Evolutionary conservation across 2,888 invertebrate species (phyloP), one percentile per base, ranked within the genome.

Genomic region (Dryobota labecula): DNA sequence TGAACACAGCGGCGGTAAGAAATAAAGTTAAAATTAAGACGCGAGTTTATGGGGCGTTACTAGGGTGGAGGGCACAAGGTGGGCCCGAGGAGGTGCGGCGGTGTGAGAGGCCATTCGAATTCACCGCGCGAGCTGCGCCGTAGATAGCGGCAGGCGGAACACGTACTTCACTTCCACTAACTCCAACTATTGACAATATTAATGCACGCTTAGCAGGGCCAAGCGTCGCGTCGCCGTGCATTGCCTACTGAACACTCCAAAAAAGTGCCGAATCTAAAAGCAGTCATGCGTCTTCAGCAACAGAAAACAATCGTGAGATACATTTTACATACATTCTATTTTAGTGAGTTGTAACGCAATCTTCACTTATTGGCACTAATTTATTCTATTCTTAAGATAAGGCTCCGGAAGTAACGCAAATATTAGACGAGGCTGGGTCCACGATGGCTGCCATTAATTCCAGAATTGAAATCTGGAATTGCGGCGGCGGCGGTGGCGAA

Each of bases 1-100:
- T 90, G 90, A 94, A 94, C 93, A 94, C 90, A 92, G 94, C 90
- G 91, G 94, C 93, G 93, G 94, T 94, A 93, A 94, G 94, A 94
- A 95, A 95, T 95, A 96, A 95, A 95, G 95, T 95, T 95, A 95
- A 95, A 95, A 96, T 95, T 95, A 95, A 96, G 95, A 95, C 94
- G 94, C 94, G 94, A 95, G 95, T 95, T 95, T 95, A 95, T 95
- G 95, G 94, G 94, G 95, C 94, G 95, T 94, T 94, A 94, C 94
- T 91, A 92, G 87, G 94, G 92, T 91, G 92, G 92, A 91, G 89
- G 91, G 92, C 88, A 92, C 87, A 84, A 87, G 91, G 91, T 89
- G 90, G 92, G 86, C 74, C 85, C 61, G 76, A 82, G 83, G 87
- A 82, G 87, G 88, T 78, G 87, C 86, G 86, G 87, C 89, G 91